Percentiles rank a stretch among this genome's conserved stretches.
Evolutionary conservation across 1,140 invertebrate genomes (phyloP).

Genomic region (Megalonaias nervosa): DNA sequence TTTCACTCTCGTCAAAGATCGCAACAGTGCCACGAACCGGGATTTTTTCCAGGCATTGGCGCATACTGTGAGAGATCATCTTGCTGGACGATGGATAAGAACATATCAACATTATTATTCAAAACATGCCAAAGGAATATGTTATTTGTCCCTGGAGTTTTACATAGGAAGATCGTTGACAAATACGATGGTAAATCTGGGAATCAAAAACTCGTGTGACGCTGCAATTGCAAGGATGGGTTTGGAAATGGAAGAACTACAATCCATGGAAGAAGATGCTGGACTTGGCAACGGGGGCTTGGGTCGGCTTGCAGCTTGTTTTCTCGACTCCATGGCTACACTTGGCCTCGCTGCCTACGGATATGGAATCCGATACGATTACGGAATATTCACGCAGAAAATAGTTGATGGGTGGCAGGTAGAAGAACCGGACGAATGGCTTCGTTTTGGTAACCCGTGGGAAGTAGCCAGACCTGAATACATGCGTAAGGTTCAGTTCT

Average conservation of each 20-base stretch:
- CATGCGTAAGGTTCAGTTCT: conserved; percentile 92
- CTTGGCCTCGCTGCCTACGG: conserved; percentile 98
- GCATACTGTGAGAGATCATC: conserved; percentile 95
- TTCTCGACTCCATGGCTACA: conserved; percentile 97
- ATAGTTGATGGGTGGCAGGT: conserved; percentile 95
- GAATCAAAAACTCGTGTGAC: conserved; percentile 94
- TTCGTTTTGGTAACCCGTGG: conserved; percentile 95
- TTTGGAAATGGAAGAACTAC: conserved; percentile 96
- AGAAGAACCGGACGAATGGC: conserved; percentile 98
- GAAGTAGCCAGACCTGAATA: conserved; percentile 97
- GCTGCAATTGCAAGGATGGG: conserved; percentile 96
- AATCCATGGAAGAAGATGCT: conserved; percentile 97
- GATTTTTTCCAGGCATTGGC: conserved; percentile 98
- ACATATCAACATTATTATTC: conserved; percentile 99
- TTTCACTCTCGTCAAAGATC: conserved; percentile 97
- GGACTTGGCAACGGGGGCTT: conserved; percentile 98
- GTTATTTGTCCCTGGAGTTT: conserved; percentile 98
- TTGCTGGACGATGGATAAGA: conserved; percentile 97
- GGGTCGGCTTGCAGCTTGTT: conserved; percentile 96
- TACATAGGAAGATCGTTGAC: conserved; percentile 98
- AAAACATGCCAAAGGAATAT: conserved; percentile 96
- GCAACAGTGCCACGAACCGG: conserved; percentile 93
- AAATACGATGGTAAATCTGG: conserved; percentile 99
- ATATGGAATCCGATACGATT: conserved; percentile 98
- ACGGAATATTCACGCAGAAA: conserved; percentile 98